Base-by-base conservation (phyloP, 2,888 invertebrate genomes). In the Elegia similella region DNA sequence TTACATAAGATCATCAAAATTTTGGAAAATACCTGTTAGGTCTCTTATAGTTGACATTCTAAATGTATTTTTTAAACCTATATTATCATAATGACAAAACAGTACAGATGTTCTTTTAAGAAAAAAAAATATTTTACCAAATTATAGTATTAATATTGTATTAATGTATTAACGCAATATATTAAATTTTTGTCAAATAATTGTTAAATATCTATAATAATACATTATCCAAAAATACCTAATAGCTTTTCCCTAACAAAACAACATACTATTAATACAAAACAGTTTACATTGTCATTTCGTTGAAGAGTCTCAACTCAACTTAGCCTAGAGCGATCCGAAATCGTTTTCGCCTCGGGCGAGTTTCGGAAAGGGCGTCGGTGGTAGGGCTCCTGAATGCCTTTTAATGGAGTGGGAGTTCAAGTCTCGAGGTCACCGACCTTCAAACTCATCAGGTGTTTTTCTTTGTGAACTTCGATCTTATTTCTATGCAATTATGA, bases 301-400 rank as follows among this genome's bases (percentile, higher is more conserved):
- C 68, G 62, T 67, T 67, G 62, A 66, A 74, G 72, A 67, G 72
- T 53, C 70, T 63, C 63, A 56, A 23, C 23, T 23, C 58, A 60
- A 47, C 47, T 50, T 3, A 42, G 30, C 64, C 60, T 67, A 42
- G 54, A 48, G 67, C 65, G 62, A 54, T 59, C 52, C 60, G 72
- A 80, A 82, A 85, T 84, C 81, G 81, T 62, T 82, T 77, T 76
- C 67, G 79, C 84, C 79, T 69, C 63, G 69, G 78, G 82, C 79
- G 64, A 60, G 68, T 72, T 66, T 61, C 61, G 60, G 61, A 65
- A 72, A 67, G 74, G 72, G 71, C 64, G 68, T 52, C 62, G 55
- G 59, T 58, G 59, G 60, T 63, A 70, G 78, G 74, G 72, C 7
- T 48, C 62, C 66, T 71, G 70, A 79, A 73, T 73, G 70, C 73